Conservation (phyloP, 1,140 invertebrate genomes). For the Saccostrea echinata region DNA sequence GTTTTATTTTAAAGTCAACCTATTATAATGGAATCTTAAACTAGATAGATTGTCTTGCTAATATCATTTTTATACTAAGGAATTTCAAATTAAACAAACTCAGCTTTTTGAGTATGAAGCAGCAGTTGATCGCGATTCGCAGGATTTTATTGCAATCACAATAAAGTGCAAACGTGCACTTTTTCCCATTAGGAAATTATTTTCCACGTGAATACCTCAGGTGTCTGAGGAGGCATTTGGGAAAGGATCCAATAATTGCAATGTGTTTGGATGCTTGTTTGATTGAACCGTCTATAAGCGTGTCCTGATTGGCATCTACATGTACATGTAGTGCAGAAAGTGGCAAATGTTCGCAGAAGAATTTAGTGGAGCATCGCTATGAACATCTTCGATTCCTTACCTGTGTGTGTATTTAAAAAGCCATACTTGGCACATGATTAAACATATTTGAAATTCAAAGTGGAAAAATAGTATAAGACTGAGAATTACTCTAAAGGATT, state of each 20-base stretch:
- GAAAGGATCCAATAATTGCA: background rate
- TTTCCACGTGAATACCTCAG: constrained; percentile 23
- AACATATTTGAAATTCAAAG: too few relatives aligned
- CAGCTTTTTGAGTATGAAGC: background rate
- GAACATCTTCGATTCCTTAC: too few relatives aligned
- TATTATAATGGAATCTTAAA: too few relatives aligned
- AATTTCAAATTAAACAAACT: background rate
- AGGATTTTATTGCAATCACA: background rate
- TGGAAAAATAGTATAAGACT: too few relatives aligned
- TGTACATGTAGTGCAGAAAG: background rate
- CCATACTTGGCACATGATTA: too few relatives aligned
- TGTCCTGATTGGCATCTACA: background rate
- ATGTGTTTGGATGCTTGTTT: background rate
- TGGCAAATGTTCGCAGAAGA: background rate
- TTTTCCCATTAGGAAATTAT: background rate
- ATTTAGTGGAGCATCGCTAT: too few relatives aligned
- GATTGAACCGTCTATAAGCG: constrained; percentile 26
- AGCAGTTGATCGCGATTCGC: background rate
- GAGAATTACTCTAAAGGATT: too few relatives aligned
- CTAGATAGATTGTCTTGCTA: too few relatives aligned
- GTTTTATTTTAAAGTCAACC: too few relatives aligned
- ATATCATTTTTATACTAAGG: background rate
- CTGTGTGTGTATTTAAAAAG: too few relatives aligned
- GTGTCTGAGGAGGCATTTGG: constrained; percentile 2
- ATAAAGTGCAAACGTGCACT: background rate